These are phyloP conservation scores for Trissolcus basalis DNA, from an alignment of 1,140 invertebrate genomes.

Conservation along the genomic window DNA sequence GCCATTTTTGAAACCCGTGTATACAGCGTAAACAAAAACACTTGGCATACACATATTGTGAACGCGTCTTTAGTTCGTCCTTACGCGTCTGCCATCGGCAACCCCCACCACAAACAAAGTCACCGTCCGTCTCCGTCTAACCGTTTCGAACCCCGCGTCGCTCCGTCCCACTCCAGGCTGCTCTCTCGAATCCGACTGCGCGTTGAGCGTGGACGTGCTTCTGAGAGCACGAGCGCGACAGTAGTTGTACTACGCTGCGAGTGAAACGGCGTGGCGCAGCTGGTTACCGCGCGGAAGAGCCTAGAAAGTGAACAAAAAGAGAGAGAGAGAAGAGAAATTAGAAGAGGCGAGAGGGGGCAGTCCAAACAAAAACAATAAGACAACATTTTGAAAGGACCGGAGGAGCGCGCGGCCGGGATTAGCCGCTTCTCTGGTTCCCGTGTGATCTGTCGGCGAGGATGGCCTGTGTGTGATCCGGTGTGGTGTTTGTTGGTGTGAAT, in stretches of 20 bases:
- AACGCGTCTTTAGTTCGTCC: constrained; percentile 52
- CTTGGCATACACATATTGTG: constrained; percentile 38
- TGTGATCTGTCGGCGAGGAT: not conserved
- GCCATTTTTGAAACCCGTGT: not conserved
- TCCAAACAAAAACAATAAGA: not conserved
- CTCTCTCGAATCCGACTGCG: constrained; percentile 17
- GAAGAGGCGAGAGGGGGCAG: not conserved
- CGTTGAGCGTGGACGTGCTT: constrained; percentile 33
- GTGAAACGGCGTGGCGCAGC: constrained; percentile 11
- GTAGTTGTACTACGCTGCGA: constrained; percentile 40
- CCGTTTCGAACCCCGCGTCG: not conserved
- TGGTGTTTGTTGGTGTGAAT: not conserved
- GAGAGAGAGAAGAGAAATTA: not conserved
- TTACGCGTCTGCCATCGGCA: constrained; percentile 43
- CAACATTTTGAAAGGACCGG: constrained; percentile 11
- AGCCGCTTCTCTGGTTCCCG: constrained; percentile 40
- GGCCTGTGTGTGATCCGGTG: constrained; percentile 16
- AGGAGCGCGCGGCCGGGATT: constrained; percentile 48
- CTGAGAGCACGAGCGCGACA: constrained; percentile 28
- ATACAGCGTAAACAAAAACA: constrained; percentile 37
- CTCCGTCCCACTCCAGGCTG: not conserved
- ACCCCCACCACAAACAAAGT: not conserved
- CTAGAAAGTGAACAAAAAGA: not conserved
- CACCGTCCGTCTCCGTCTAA: not conserved
- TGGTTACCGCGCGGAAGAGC: not conserved